Conservation (phyloP, 1,140 invertebrate genomes). For the Cheumatopsyche charites region DNA sequence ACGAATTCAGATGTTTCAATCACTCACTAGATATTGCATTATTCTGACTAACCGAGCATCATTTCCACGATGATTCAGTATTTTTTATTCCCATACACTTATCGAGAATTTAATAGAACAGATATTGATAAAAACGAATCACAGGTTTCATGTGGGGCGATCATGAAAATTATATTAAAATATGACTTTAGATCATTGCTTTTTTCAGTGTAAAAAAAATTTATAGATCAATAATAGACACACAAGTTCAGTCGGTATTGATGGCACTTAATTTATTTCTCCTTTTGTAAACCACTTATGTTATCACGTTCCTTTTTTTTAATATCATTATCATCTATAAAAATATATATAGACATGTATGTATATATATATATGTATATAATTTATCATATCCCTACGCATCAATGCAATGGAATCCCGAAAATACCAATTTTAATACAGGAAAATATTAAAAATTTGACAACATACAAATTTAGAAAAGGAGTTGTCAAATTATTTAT, state of each 20-base stretch:
- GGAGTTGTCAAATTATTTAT: slow-evolving; percentile 21
- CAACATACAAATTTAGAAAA: slow-evolving; percentile 22
- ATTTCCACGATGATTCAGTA: slow-evolving; percentile 10
- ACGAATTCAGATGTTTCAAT: slow-evolving; percentile 43
- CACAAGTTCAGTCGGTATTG: slow-evolving; percentile 45
- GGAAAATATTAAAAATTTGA: slow-evolving; percentile 32
- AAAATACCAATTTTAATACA: slow-evolving; percentile 43
- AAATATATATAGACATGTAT: slow-evolving; percentile 7
- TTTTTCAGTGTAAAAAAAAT: slow-evolving; percentile 33
- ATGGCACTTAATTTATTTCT: slow-evolving; percentile 47
- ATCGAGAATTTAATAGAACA: slow-evolving; percentile 15
- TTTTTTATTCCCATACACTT: slow-evolving; percentile 8
- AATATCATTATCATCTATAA: slow-evolving; percentile 44
- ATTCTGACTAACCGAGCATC: slow-evolving; percentile 31
- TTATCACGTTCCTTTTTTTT: slow-evolving; percentile 41
- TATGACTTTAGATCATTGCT: slow-evolving; percentile 36
- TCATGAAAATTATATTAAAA: slow-evolving; percentile 30
- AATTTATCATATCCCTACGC: slow-evolving; percentile 44
- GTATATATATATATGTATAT: slow-evolving; percentile 23
- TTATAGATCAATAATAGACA: slow-evolving; percentile 47
- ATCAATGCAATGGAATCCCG: slow-evolving; percentile 42
- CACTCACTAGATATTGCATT: slow-evolving; percentile 37
- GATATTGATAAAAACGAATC: slow-evolving; percentile 27
- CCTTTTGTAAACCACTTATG: slow-evolving; percentile 44
- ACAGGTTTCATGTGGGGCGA: slow-evolving; percentile 35